These are phyloP conservation scores for Cheilinus undulatus DNA, from an alignment of 2,113 vertebrate genomes.

Conservation along the genomic window DNA sequence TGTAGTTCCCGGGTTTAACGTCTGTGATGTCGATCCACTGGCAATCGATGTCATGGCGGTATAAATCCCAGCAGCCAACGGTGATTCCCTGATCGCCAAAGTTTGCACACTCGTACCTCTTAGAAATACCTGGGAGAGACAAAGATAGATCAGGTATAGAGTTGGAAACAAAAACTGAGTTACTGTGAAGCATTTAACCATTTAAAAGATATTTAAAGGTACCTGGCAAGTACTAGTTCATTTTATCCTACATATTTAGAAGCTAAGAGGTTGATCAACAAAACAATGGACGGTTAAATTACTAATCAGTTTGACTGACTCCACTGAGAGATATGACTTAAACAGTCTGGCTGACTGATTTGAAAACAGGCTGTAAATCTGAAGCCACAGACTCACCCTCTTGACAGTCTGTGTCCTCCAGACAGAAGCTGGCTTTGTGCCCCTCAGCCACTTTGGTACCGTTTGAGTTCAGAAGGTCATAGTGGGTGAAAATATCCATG, in stretches of 20 bases:
- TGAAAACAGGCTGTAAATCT: background rate
- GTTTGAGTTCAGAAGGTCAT: slow-evolving; percentile 92
- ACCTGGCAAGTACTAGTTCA: no score
- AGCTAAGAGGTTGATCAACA: no score
- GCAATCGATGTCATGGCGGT: slow-evolving; percentile 97
- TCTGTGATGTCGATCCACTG: slow-evolving; percentile 99
- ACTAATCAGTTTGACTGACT: no score
- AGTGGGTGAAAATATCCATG: slow-evolving; percentile 98
- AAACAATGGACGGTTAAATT: no score
- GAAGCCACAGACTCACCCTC: slow-evolving; percentile 84
- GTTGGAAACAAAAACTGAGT: no score
- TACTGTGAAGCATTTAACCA: no score
- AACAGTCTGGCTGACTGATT: no score
- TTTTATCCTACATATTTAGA: no score
- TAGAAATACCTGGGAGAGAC: slow-evolving; percentile 87
- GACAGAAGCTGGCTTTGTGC: slow-evolving; percentile 98
- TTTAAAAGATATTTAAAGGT: no score
- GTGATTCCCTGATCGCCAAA: slow-evolving; percentile 99
- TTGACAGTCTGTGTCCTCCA: slow-evolving; percentile 94
- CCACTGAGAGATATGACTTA: no score
- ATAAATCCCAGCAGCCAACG: slow-evolving; percentile 97
- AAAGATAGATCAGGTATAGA: no score
- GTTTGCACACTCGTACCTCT: slow-evolving; percentile 97
- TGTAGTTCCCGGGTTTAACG: slow-evolving; percentile 95
- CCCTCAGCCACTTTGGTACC: slow-evolving; percentile 96